Conservation (phyloP, 2,113 vertebrate genomes). For the Crypturellus undulatus region DNA sequence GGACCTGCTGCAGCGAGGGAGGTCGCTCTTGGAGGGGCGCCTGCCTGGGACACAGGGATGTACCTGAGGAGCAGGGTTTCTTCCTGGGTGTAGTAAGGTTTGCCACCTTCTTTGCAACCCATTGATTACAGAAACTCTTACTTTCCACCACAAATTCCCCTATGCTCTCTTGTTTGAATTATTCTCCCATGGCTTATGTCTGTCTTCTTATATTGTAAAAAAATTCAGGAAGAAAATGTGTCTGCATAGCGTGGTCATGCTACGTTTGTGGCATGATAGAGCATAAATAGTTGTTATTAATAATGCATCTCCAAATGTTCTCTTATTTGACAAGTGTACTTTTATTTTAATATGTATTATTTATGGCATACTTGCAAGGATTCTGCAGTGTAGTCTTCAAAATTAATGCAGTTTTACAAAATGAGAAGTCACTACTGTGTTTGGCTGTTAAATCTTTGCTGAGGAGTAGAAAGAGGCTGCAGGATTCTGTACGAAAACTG, state of each 20-base stretch:
- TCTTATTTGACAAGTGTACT: constrained; percentile 17
- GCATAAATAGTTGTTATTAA: constrained; percentile 26
- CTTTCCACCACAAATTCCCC: not conserved
- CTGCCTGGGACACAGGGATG: not conserved
- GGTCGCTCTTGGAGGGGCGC: not conserved
- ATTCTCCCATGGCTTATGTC: not conserved
- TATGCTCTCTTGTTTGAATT: not conserved
- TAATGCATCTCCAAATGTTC: not conserved
- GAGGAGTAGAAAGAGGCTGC: not conserved
- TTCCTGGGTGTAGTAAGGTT: not conserved
- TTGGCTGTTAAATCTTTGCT: constrained; percentile 1
- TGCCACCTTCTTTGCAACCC: not conserved
- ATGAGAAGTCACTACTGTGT: not conserved
- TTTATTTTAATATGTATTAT: constrained; percentile 46
- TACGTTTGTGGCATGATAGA: not conserved
- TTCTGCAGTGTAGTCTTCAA: not conserved
- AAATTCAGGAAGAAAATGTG: not conserved
- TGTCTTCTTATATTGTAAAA: not conserved
- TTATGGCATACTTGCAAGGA: constrained; percentile 3
- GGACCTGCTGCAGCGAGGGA: not conserved
- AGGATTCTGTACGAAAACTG: constrained; percentile 16
- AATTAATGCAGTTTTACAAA: not conserved
- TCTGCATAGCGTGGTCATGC: not conserved
- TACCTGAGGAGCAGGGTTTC: not conserved
- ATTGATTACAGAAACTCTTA: not conserved